Percentiles rank a stretch among this genome's conserved stretches.
These are phyloP conservation scores for Rhegmatorhina hoffmannsi DNA, from an alignment of 2,113 vertebrate species.

Conservation along the genomic window DNA sequence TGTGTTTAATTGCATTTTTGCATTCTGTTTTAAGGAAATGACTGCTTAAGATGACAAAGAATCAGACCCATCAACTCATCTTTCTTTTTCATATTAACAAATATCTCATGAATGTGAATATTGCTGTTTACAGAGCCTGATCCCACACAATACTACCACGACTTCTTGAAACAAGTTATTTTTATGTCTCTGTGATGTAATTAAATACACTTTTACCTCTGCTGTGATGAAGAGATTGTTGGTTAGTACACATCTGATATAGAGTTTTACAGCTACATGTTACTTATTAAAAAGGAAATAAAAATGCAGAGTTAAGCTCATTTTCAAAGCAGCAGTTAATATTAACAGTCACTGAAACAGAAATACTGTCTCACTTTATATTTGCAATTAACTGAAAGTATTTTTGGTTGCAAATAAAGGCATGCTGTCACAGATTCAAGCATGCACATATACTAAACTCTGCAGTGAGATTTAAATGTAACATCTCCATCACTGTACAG, in stretches of 20 bases:
- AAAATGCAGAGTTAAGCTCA: background rate
- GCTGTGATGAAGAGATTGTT: background rate
- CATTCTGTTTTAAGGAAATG: background rate
- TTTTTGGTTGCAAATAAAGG: background rate
- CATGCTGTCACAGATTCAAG: background rate
- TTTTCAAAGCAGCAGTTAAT: conserved; percentile 21
- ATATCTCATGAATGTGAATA: background rate
- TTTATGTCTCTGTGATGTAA: background rate
- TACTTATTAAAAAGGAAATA: conserved; percentile 46
- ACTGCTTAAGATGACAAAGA: background rate
- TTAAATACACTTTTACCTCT: conserved; percentile 14
- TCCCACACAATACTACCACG: background rate
- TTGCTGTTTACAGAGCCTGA: background rate
- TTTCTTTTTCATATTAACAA: background rate
- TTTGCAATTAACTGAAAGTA: conserved; percentile 34
- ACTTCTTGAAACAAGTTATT: background rate
- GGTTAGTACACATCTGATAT: background rate
- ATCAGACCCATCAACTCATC: background rate
- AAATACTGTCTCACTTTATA: conserved; percentile 1
- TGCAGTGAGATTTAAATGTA: background rate
- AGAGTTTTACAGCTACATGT: background rate
- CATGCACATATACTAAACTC: background rate
- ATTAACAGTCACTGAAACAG: background rate
- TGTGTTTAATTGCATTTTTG: background rate
- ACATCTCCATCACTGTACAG: background rate